Evolutionary conservation across 35 echinoderm and acorn worm species (phyloP), one percentile per base, ranked within the genome.

Genomic region (Ophioderma brevispina): DNA sequence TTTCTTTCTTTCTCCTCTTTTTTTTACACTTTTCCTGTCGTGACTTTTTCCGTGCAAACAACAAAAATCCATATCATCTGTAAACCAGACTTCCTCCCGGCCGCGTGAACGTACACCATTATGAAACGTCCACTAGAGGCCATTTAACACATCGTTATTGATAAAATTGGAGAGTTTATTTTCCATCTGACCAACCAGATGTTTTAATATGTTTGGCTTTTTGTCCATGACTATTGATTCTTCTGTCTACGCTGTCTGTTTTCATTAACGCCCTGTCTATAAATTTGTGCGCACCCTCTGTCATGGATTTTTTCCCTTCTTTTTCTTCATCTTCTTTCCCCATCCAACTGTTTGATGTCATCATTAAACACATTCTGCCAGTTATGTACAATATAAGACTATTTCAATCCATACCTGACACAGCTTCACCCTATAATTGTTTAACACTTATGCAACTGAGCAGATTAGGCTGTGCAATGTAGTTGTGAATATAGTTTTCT

Each of bases 111-210:
- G 10, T 25, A 30, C 2, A 25, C 59, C 59, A 70, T 25, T 70
- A 70, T 70, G 23, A 70, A 25, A 30, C 23, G 1, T 25, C 23
- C 59, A 70, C 59, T 70, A 70, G 59, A 70, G 59, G 59, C 59
- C 59, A 70, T 70, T 70, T 70, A 70, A 30, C 59, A 70, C 59
- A 25, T 25, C 10, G 59, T 70, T 70, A 70, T 70, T 70, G 59
- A 70, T 70, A 70, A 70, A 70, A 70, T 70, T 70, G 15, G 6
- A 6, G 6, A 70, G 59, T 70, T 70, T 70, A 70, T 70, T 70
- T 70, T 70, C 59, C 59, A 70, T 70, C 59, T 70, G 59, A 70
- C 59, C 59, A 70, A 70, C 59, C 59, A 70, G 59, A 70, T 18
- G 28, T 70, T 70, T 70, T 70, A 70, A 70, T 70, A 70, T 70